These are phyloP conservation scores for Apamea epomidion DNA, from an alignment of 2,888 invertebrate genomes.

Conservation along the genomic window DNA sequence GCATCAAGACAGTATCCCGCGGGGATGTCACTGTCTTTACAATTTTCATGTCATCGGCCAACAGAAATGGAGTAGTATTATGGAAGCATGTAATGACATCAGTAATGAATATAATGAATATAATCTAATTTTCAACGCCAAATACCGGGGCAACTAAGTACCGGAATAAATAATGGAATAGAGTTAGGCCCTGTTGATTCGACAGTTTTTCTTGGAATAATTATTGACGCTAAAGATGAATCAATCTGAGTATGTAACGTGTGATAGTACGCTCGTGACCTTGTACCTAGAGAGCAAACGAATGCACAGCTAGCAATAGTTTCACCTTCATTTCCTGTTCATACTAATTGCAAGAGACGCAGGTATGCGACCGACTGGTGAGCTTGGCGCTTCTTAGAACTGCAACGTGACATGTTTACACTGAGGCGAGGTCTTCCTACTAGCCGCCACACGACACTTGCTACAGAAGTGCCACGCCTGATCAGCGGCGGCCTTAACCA, in stretches of 20 bases:
- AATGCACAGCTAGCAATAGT: conserved; percentile 13
- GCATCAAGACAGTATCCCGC: no score
- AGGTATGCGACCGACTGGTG: background rate
- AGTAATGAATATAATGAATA: no score
- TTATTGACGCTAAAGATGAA: background rate
- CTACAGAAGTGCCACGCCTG: background rate
- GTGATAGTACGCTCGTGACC: conserved; percentile 1
- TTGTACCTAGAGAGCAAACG: conserved; percentile 8
- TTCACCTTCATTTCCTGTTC: conserved; percentile 32
- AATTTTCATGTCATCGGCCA: no score
- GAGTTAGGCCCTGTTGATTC: background rate
- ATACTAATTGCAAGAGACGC: conserved; percentile 10
- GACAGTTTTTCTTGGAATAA: background rate
- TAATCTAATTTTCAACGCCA: background rate
- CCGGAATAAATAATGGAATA: background rate
- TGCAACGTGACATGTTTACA: conserved; percentile 23
- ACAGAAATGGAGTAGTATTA: no score
- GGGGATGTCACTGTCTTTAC: no score
- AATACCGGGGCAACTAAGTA: no score
- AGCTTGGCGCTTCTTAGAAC: conserved; percentile 23
- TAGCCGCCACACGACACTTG: background rate
- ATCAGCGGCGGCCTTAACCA: background rate
- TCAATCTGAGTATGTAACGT: background rate
- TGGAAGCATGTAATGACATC: no score
- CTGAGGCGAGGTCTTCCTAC: conserved; percentile 7